phyloP scores from a whole-genome alignment of 2,113 vertebrate species.

The Pungitius pungitius region DNA sequence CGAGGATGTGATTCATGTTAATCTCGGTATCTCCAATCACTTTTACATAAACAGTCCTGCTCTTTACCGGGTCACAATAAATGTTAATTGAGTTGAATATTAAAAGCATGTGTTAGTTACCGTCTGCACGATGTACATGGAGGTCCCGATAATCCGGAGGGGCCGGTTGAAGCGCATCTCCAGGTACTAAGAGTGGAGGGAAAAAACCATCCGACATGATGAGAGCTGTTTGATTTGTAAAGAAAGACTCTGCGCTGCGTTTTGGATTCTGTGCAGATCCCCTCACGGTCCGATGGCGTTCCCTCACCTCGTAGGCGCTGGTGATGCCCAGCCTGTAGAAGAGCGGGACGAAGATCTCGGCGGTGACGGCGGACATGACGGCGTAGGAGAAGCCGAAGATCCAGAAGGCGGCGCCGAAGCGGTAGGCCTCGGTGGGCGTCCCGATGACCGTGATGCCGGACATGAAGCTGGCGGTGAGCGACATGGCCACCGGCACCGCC shows the following conservation, averaged over 20 bases:
- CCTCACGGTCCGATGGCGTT: too few species aligned
- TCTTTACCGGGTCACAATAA: constrained; percentile 21
- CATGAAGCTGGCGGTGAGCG: constrained; percentile 86
- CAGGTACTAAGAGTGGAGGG: constrained; percentile 78
- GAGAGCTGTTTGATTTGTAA: not conserved
- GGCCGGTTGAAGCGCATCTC: constrained; percentile 78
- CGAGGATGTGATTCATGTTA: constrained; percentile 39
- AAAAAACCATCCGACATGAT: not conserved
- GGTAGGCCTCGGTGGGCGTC: constrained; percentile 81
- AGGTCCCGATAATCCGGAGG: constrained; percentile 78
- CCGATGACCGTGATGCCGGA: constrained; percentile 86
- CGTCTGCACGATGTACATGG: constrained; percentile 83
- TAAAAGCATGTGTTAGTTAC: constrained; percentile 57
- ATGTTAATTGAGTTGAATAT: constrained; percentile 3
- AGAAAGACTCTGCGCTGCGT: too few species aligned
- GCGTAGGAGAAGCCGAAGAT: constrained; percentile 78
- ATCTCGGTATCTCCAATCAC: constrained; percentile 22
- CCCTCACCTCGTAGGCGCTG: constrained; percentile 83
- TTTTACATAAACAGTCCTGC: constrained; percentile 51
- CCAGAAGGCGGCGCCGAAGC: constrained; percentile 79
- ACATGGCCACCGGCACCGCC: constrained; percentile 84
- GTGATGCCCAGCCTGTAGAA: constrained; percentile 83
- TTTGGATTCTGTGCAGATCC: not conserved
- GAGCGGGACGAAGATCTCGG: constrained; percentile 83
- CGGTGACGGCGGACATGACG: constrained; percentile 79